Percentiles rank a stretch among this genome's conserved stretches.
Conservation (phyloP, 2,113 vertebrate genomes). For the Sorex araneus region DNA sequence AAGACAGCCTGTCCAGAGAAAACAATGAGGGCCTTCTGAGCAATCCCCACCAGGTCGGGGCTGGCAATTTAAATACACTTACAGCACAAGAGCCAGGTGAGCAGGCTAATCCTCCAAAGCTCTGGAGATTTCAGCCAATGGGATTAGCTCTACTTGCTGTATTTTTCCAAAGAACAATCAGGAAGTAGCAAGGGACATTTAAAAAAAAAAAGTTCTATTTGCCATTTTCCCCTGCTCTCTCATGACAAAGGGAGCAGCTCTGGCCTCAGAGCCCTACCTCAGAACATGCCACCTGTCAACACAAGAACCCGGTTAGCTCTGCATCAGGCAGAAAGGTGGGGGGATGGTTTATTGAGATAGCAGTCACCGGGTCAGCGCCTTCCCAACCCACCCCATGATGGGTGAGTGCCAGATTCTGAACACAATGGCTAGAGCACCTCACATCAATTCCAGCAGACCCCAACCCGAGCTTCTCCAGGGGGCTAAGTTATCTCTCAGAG, state of each 20-base stretch:
- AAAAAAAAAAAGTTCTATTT: neutral
- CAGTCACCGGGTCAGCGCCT: rapidly evolving
- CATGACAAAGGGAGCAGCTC: neutral
- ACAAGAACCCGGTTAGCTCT: no score
- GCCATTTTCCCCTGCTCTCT: neutral
- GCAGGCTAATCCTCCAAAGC: neutral
- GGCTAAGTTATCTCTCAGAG: neutral
- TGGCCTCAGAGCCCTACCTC: neutral
- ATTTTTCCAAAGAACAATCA: conserved; percentile 47
- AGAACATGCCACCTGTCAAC: no score
- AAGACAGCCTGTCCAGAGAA: neutral
- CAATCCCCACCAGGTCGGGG: neutral
- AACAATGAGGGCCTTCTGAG: neutral
- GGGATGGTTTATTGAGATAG: neutral
- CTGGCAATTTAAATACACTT: neutral
- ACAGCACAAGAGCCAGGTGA: neutral
- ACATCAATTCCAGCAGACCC: neutral
- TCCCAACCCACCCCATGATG: neutral
- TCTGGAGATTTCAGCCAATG: neutral
- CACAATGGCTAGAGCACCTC: rapidly evolving
- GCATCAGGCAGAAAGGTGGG: neutral
- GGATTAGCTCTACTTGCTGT: conserved; percentile 51
- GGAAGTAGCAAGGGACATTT: neutral
- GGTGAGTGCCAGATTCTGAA: neutral
- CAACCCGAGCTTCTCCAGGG: neutral